Base-by-base conservation (phyloP, 2,888 invertebrate species). In the Bruchidius siliquastri region DNA sequence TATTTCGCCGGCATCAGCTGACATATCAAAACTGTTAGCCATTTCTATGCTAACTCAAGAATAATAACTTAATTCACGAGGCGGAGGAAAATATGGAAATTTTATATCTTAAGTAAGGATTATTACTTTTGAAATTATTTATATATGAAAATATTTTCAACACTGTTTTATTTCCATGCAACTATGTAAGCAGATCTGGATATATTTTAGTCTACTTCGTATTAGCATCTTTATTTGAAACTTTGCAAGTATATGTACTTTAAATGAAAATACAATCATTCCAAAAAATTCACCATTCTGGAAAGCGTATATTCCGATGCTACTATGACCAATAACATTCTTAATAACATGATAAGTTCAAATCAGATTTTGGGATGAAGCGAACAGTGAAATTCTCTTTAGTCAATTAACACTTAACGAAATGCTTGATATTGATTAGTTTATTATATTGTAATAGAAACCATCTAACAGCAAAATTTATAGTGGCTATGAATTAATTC, bases 1-100 rank as follows among this genome's bases (percentile, higher is more conserved):
- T 74, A 76, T 74, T 72, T 76, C 22, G 26, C 13, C 49, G 49
- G 6, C 49, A 49, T 49, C 49, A 49, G 49, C 70, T 66, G 32
- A 69, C 72, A 69, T 72, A 70, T 21, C 49, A 22, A 22, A 32
- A 20, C 20, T 72, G 66, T 68, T 26, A 21, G 30, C 68, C 30
- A 67, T 72, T 49, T 70, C 21, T 32, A 72, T 72, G 72, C 22
- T 68, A 70, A 67, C 66, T 69, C 20, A 13, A 49, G 49, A 49
- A 49, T 49, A 49, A 49, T 49, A 49, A 18, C 49, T 49, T 49
- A 49, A 49, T 49, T 49, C 6, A 18, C 18, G 1, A 49, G 49
- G 10, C 49, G 49, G 49, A 13, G 49, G 49, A 1, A 8, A 49
- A 49, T 18, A 1, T 49, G 8, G 10, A 13, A 49, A 49, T 49